phyloP scores from a whole-genome alignment of 2,797 vertebrate species.

The Choloepus didactylus region DNA sequence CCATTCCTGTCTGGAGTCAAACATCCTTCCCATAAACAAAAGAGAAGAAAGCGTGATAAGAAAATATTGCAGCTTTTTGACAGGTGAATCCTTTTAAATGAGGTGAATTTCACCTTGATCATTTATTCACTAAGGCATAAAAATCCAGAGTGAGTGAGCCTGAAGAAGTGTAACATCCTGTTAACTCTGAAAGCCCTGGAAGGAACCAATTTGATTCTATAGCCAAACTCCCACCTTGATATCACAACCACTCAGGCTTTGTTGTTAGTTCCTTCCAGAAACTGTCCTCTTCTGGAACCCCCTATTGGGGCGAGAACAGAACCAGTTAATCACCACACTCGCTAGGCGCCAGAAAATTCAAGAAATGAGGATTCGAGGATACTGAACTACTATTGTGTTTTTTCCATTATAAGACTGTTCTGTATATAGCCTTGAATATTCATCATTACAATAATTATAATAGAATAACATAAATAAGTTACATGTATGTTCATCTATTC shows the following conservation, averaged over 20 bases:
- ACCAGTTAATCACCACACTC: background rate
- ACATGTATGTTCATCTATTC: accelerated
- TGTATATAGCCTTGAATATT: background rate
- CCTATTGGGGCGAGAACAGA: background rate
- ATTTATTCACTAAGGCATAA: background rate
- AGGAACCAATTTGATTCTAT: background rate
- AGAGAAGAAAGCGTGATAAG: background rate
- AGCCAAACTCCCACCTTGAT: background rate
- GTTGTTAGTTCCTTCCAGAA: background rate
- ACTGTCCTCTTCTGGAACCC: background rate
- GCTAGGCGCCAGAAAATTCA: background rate
- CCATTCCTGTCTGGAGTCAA: background rate
- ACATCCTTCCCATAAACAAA: background rate
- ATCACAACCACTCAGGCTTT: too few species aligned
- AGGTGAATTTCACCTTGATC: background rate
- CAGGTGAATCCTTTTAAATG: background rate
- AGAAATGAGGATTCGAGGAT: background rate
- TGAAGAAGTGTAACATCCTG: background rate
- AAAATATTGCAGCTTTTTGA: background rate
- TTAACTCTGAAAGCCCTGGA: background rate
- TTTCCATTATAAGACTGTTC: background rate
- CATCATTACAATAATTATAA: background rate
- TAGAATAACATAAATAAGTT: background rate
- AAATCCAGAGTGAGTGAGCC: background rate
- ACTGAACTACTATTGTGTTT: background rate